Evolutionary conservation across 2,888 invertebrate genomes (phyloP).

Genomic region (Xestoiulus laeticollis): DNA sequence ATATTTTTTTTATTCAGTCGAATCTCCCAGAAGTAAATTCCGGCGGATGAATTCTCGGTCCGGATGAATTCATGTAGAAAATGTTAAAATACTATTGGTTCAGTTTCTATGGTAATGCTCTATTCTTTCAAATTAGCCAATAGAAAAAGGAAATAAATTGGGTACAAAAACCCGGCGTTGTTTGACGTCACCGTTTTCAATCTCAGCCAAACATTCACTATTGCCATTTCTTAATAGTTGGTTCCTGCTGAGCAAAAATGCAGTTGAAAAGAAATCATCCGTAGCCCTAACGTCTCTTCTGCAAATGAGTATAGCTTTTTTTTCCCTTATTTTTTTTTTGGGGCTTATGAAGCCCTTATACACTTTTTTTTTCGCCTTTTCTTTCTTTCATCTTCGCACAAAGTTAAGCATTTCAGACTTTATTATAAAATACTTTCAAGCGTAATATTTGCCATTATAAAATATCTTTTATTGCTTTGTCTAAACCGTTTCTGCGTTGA

Average conservation of each 20-base stretch:
- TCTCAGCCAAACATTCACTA: constrained; percentile 35
- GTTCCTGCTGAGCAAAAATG: constrained; percentile 42
- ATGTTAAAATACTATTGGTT: constrained; percentile 26
- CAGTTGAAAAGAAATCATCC: constrained; percentile 42
- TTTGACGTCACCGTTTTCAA: constrained; percentile 33
- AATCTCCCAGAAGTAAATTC: constrained; percentile 26
- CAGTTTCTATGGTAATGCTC: constrained; percentile 26
- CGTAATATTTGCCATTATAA: constrained; percentile 51
- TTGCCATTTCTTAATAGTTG: constrained; percentile 45
- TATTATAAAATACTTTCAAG: constrained; percentile 50
- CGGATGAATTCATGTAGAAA: constrained; percentile 17
- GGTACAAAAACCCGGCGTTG: constrained; percentile 17
- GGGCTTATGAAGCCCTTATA: constrained; percentile 3
- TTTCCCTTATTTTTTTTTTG: not conserved
- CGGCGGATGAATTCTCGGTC: constrained; percentile 7
- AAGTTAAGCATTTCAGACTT: constrained; percentile 49
- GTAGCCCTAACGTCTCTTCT: constrained; percentile 12
- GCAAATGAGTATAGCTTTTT: constrained; percentile 30
- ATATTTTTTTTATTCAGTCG: constrained; percentile 5
- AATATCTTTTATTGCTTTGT: constrained; percentile 50
- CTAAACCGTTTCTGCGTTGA: constrained; percentile 50
- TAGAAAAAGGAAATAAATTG: constrained; percentile 45
- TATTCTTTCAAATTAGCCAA: constrained; percentile 32
- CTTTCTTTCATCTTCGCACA: constrained; percentile 43
- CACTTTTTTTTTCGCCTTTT: not conserved